Base-by-base conservation (phyloP, 2,797 vertebrate species). In the Falco novaeseelandiae region DNA sequence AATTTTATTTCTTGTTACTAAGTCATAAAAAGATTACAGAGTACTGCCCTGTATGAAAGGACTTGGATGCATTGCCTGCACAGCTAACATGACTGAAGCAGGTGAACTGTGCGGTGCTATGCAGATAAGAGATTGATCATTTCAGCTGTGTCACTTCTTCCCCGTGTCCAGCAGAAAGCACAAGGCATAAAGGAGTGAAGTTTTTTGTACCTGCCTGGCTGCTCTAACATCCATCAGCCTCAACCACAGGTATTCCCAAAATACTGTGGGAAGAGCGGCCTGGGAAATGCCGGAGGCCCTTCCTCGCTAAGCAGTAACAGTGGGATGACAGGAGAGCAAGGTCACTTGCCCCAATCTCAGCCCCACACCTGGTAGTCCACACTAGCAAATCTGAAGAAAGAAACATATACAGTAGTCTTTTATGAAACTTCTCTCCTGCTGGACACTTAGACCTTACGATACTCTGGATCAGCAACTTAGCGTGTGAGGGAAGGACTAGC, bases 181-280 rank as follows among this genome's bases (percentile, higher is more conserved):
- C 0, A 0, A 7, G 15, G 9, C 22, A 38, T 2, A 8, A 18
- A 89, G 34, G 18, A 69, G 21, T 48, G 20, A 58, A 80, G 19
- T 21, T 8, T 25, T 44, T 22, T 29, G 6, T 32, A 14, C 22
- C 17, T 8, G 3, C 30, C n/a, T n/a, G 17, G 6, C 42, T 76
- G 27, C 30, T n/a, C 20, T 36, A 57, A 14, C 20, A 46, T 15
- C 29, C 27, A 4, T 18, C 7, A 1, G 26, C 42, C 26, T 36
- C 25, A 67, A 62, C 22, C 34, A 27, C 25, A 26, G 27, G 8
- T 51, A 20, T 61, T 55, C 25, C 34, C 8, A 22, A 27, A 15
- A 18, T 6, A 27, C 1, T 23, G 29, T 34, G 2, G 1, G 12
- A 10, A 54, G 38, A 34, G 19, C 1, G 0, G 34, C 12, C 30